Evolutionary conservation across 2,888 invertebrate genomes (phyloP).

Genomic region (Timandra comae): DNA sequence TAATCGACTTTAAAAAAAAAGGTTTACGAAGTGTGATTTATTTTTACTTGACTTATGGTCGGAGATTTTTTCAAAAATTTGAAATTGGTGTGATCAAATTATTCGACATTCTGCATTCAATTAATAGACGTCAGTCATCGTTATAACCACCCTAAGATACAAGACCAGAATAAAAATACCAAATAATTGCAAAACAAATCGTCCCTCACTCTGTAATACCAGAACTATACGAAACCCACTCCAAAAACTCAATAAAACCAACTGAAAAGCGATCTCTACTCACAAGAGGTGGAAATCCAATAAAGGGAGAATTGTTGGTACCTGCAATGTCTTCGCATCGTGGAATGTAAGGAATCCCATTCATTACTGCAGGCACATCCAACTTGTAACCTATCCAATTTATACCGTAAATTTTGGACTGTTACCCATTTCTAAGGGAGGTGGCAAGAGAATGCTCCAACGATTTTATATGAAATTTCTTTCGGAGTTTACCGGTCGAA

Average conservation of each 20-base stretch:
- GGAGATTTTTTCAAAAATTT: too few relatives aligned
- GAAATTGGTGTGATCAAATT: too few relatives aligned
- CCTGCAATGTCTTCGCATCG: constrained; percentile 55
- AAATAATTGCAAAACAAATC: too few relatives aligned
- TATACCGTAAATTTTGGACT: constrained; percentile 40
- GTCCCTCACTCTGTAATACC: constrained; percentile 11
- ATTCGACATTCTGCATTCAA: too few relatives aligned
- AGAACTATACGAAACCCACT: constrained; percentile 25
- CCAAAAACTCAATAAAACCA: constrained; percentile 48
- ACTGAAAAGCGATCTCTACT: constrained; percentile 33
- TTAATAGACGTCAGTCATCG: too few relatives aligned
- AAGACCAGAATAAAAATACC: too few relatives aligned
- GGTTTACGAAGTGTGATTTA: too few relatives aligned
- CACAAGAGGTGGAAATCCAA: constrained; percentile 52
- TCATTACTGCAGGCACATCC: constrained; percentile 60
- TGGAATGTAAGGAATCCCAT: constrained; percentile 56
- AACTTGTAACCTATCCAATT: constrained; percentile 62
- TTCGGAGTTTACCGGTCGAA: constrained; percentile 20
- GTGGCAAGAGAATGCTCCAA: constrained; percentile 21
- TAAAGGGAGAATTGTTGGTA: constrained; percentile 41
- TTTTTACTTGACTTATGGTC: too few relatives aligned
- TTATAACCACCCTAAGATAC: too few relatives aligned
- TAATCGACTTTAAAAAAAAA: too few relatives aligned
- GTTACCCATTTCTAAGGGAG: constrained; percentile 26
- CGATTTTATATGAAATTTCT: constrained; percentile 52